Evolutionary conservation across 2,797 vertebrate genomes (phyloP).

Genomic region (Sebastes nivosus): DNA sequence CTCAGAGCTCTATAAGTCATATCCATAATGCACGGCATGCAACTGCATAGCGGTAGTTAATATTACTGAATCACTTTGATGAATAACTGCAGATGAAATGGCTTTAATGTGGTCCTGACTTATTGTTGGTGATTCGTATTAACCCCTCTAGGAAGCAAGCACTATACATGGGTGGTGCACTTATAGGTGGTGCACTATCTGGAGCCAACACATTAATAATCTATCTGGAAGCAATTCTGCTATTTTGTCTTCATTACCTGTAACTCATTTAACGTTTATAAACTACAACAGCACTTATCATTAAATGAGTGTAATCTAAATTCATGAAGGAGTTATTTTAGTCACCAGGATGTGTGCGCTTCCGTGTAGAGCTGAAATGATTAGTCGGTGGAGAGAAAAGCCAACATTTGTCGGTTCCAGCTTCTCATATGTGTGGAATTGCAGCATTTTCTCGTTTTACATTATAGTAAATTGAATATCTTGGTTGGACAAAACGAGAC

Average conservation of each 20-base stretch:
- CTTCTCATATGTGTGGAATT: not conserved
- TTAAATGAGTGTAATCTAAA: conserved; percentile 26
- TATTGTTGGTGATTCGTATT: conserved; percentile 58
- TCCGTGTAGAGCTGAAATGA: not conserved
- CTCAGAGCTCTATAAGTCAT: conserved; percentile 66
- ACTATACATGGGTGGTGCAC: conserved; percentile 19
- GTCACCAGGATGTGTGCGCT: not conserved
- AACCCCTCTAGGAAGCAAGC: conserved; percentile 57
- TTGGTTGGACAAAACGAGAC: not conserved
- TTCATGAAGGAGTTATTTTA: conserved; percentile 8
- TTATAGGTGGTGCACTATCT: conserved; percentile 34
- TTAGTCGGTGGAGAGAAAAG: not conserved
- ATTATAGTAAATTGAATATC: not conserved
- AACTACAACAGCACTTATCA: conserved; percentile 20
- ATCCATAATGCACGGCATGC: conserved; percentile 64
- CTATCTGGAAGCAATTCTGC: conserved; percentile 35
- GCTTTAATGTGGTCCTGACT: conserved; percentile 71
- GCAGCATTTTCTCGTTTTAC: not conserved
- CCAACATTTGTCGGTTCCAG: not conserved
- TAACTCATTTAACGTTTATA: conserved; percentile 44
- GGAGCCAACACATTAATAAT: conserved; percentile 60
- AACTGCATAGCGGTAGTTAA: conserved; percentile 59
- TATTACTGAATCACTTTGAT: conserved; percentile 74
- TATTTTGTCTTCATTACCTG: conserved; percentile 66
- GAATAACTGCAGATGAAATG: conserved; percentile 72